Evolutionary conservation across 1,140 invertebrate genomes (phyloP), one percentile per base, ranked within the genome.

Genomic region (Aleiodes sp.): DNA sequence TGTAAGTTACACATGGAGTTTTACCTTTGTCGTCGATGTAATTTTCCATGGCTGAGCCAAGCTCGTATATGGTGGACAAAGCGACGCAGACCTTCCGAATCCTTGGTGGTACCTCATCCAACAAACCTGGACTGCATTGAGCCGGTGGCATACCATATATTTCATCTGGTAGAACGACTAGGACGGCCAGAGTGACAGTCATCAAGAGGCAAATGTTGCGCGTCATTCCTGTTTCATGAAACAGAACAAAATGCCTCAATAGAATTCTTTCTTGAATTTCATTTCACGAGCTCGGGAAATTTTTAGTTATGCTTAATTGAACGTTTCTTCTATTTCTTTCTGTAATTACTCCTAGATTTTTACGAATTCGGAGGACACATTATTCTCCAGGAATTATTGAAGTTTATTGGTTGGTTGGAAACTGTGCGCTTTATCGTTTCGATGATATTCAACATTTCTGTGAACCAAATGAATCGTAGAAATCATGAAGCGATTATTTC

Each of bases 11-110:
- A n/a, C n/a, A n/a, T n/a, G 12, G 10, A 59, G 61, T 68, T 29
- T 75, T 79, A 80, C 87, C 83, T 80, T 87, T 87, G 16, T 88
- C 87, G 56, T 87, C 85, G 28, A 89, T 80, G 39, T 87, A 88
- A 57, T 82, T 83, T 68, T 89, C 88, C 83, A 89, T 87, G 3
- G 85, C 86, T 8, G 81, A 82, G 1, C 85, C 84, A 12, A 88
- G 81, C 61, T 88, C 85, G 68, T 86, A 86, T 59, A 88, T 83
- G 65, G 86, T 87, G 8, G 84, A 84, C 0, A 89, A 78, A 1
- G 87, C 86, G n/a, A 82, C 81, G 75, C 88, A 89, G 16, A 89
- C 82, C 74, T 87, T 87, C 46, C 88, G 86, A 59, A 89, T 83
- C 76, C 86, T 84, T 1, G 85, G 86, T 3, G 88, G 88, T 9